Base-by-base conservation (phyloP, 2,797 vertebrate genomes). In the Pseudotriccus pelzelni region DNA sequence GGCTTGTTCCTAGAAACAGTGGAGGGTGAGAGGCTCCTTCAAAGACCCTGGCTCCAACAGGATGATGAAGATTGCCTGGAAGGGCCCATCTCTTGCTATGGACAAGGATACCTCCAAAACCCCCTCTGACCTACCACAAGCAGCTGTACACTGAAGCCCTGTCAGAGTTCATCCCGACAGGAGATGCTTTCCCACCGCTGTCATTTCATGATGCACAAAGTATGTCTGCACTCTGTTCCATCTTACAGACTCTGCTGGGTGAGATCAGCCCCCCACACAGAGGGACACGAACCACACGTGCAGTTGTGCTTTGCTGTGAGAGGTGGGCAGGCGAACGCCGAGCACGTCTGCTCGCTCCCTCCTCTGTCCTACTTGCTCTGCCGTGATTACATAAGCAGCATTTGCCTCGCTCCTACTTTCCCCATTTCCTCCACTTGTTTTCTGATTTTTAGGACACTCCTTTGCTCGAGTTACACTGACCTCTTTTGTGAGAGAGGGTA, bases 391-490 rank as follows among this genome's bases (percentile, higher is more conserved):
- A 85, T 93, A 96, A 97, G 82, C 69, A 91, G 58, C 79, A 56
- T 91, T 96, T 88, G 66, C 90, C 68, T 52, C 39, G 47, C 75
- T 95, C 69, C 87, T 86, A 25, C 80, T 80, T 94, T 63, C 60
- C 39, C 39, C 3, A 0, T 84, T 89, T 94, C 84, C 77, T 81
- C 72, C 1, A 2, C 79, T 84, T 70, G 67, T 60, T 95, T 92
- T 89, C 87, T 56, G 39, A 94, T 97, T 97, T 96, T 95, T 95
- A 96, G 95, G 94, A 77, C 95, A 64, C 67, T 10, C 55, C 93
- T 95, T 84, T 90, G 75, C 84, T 96, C 43, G 3, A 96, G 93
- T 95, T 96, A 97, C 93, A 93, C 86, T 97, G 95, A 96, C 91
- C 95, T 94, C 88, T 87, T 97, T 92, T 86, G 74, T 4, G 2